Base-by-base conservation (phyloP, 1,140 invertebrate genomes). In the Armadillidium nasatum region DNA sequence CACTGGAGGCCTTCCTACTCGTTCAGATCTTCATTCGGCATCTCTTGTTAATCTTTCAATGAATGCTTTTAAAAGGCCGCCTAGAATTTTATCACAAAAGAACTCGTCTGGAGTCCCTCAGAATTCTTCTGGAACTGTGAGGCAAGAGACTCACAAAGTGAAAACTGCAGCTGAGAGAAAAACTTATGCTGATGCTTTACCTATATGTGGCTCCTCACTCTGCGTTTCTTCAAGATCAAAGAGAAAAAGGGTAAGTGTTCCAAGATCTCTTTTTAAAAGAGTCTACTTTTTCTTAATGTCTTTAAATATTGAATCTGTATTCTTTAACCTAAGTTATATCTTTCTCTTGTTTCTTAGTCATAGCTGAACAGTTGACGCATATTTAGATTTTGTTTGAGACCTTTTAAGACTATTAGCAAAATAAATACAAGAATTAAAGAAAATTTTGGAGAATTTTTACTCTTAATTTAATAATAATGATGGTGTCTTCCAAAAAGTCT, bases 101-200 rank as follows among this genome's bases (percentile, higher is more conserved):
- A 19, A 71, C 77, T 7, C 46, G 74, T 33, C 33, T 3, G 33
- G 44, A 72, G 45, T 50, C 70, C 15, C 45, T 72, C 19, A 73
- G 73, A 45, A 78, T 75, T 44, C n/a, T 54, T 44, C 74, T 44
- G 43, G 19, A 44, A 33, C 69, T 23, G 13, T 44, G 15, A 67
- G 72, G n/a, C 68, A 54, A 0, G 77, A 78, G 60, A 72, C 79
- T 22, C 76, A 78, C 72, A 80, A 80, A 43, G 79, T 80, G 19
- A 80, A 80, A 71, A 80, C 79, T 9, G 79, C 77, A 7, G 79
- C 79, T 21, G 79, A 80, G 60, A 69, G 79, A 50, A 78, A 80
- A 69, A 78, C 79, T 10, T 80, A 80, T 74, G 54, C 67, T 6
- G 79, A 80, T 23, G 76, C 77, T 19, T 54, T 76, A 11, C 79